Conservation (phyloP, 2,888 invertebrate species). For the Dynastes grantii region DNA sequence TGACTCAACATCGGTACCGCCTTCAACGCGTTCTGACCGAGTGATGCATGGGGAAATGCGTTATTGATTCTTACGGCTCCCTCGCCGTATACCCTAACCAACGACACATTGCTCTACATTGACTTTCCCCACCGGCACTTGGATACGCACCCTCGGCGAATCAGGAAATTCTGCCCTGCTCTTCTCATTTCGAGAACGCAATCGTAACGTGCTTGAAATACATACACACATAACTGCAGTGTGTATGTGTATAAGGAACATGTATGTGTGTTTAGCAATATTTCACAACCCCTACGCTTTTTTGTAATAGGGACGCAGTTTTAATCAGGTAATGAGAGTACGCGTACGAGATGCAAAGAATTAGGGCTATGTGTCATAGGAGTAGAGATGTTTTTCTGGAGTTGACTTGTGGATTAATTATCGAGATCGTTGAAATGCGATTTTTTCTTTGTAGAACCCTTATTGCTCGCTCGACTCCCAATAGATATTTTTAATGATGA, state of each 20-base stretch:
- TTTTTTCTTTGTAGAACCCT: neutral
- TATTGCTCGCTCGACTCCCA: neutral
- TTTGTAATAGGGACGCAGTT: constrained; percentile 22
- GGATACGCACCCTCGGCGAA: constrained; percentile 40
- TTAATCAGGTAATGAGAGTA: constrained; percentile 45
- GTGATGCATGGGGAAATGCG: constrained; percentile 64
- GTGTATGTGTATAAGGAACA: constrained; percentile 3
- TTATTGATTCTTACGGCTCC: constrained; percentile 64
- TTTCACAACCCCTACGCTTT: constrained; percentile 21
- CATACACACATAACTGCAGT: neutral
- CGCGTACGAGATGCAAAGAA: constrained; percentile 28
- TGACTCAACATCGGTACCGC: constrained; percentile 24
- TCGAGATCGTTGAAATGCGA: neutral
- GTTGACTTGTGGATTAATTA: neutral
- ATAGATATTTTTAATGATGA: too few species aligned
- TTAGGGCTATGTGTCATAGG: constrained; percentile 37
- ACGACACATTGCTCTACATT: constrained; percentile 68
- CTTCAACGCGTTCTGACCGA: constrained; percentile 50
- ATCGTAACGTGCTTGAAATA: constrained; percentile 33
- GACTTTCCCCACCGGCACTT: constrained; percentile 51
- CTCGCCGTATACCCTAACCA: constrained; percentile 64
- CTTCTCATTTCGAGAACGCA: constrained; percentile 40
- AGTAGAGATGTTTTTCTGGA: neutral
- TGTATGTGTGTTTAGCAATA: neutral
- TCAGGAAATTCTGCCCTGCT: constrained; percentile 15